phyloP scores from a whole-genome alignment of 2,888 invertebrate genomes.

The Oscheius sp. region DNA sequence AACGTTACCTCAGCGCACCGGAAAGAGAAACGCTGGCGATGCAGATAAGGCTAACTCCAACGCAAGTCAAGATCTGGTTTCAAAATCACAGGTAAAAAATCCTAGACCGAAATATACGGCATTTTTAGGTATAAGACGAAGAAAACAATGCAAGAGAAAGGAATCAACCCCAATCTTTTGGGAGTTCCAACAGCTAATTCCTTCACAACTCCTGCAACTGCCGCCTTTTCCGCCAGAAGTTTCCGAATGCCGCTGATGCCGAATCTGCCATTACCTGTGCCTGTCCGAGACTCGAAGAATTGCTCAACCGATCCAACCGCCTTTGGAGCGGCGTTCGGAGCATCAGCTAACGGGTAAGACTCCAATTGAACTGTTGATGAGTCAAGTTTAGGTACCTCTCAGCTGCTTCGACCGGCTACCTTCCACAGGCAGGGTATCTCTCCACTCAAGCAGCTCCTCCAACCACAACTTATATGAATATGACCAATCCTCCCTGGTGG shows the following conservation, averaged over 20 bases:
- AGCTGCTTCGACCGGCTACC: constrained; percentile 49
- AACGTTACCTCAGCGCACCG: constrained; percentile 89
- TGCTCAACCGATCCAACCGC: constrained; percentile 39
- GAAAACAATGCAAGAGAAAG: constrained; percentile 65
- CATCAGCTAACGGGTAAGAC: constrained; percentile 42
- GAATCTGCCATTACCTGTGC: constrained; percentile 41
- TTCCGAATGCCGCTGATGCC: constrained; percentile 47
- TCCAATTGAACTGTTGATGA: too few species aligned
- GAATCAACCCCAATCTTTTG: constrained; percentile 33
- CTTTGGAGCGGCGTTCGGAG: constrained; percentile 40
- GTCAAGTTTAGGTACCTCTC: constrained; percentile 44
- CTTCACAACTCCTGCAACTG: constrained; percentile 24
- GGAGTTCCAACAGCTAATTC: constrained; percentile 23
- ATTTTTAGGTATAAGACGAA: constrained; percentile 70
- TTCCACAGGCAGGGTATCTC: constrained; percentile 52
- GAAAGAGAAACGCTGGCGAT: constrained; percentile 96
- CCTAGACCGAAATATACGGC: background rate
- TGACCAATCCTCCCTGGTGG: constrained; percentile 23
- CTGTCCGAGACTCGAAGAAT: constrained; percentile 47
- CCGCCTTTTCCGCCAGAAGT: constrained; percentile 35
- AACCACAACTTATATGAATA: constrained; percentile 32
- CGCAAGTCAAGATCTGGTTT: constrained; percentile 91
- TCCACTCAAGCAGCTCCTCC: constrained; percentile 40
- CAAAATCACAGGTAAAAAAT: constrained; percentile 80
- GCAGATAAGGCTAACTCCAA: constrained; percentile 92